Percentiles rank a stretch among this genome's conserved stretches.
Evolutionary conservation across 2,113 vertebrate genomes (phyloP).

Genomic region (Pycnonotus jocosus): DNA sequence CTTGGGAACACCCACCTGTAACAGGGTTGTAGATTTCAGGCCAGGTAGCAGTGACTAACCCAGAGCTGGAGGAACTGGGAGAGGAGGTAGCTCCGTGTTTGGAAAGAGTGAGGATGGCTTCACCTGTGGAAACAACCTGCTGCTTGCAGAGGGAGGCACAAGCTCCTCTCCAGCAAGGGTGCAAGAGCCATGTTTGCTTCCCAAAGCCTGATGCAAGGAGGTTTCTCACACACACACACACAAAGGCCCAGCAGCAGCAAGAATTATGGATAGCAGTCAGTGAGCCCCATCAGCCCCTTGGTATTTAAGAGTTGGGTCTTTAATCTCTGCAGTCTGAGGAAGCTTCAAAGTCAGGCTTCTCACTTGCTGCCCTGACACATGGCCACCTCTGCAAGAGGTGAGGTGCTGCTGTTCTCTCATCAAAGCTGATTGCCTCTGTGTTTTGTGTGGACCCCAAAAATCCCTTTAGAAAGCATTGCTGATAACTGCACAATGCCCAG

Average conservation of each 20-base stretch:
- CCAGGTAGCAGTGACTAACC: neutral
- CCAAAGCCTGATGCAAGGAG: neutral
- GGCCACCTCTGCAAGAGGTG: neutral
- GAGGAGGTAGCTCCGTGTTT: accelerated
- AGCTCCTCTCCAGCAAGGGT: neutral
- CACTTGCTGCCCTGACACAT: neutral
- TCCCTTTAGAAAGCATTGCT: neutral
- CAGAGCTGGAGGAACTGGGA: neutral
- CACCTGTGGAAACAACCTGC: neutral
- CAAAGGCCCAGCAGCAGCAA: neutral
- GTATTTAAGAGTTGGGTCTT: neutral
- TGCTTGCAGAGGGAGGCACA: neutral
- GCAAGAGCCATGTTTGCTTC: neutral
- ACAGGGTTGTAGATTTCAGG: neutral
- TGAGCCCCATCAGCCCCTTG: accelerated
- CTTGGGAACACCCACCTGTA: accelerated
- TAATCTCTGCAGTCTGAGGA: neutral
- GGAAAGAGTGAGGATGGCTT: neutral
- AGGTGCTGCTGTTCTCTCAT: neutral
- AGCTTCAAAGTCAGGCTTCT: neutral
- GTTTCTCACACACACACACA: neutral
- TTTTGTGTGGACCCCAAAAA: neutral
- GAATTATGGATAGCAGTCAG: neutral
- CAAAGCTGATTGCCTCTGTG: neutral
- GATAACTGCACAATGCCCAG: neutral